Evolutionary conservation across 2,797 vertebrate genomes (phyloP).

Genomic region (Lates japonicus): DNA sequence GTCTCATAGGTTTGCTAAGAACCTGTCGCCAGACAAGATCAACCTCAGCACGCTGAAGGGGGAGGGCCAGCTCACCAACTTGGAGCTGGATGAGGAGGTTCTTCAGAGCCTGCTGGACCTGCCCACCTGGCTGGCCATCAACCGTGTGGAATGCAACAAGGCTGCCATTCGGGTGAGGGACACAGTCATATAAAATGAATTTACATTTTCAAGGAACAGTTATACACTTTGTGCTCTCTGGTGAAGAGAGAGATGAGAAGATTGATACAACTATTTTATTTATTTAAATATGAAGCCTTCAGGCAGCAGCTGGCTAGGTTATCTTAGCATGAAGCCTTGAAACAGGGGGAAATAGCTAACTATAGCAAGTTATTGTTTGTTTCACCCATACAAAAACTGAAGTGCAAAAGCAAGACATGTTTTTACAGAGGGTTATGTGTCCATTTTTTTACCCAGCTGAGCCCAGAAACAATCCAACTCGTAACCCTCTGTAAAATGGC

Average conservation of each 20-base stretch:
- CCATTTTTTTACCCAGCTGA: not conserved
- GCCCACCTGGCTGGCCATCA: constrained; percentile 99
- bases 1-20: constrained; percentile 93
- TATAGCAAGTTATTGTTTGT: not conserved
- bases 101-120: constrained; percentile 98
- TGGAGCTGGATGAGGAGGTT: constrained; percentile 98
- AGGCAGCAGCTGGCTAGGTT: not conserved
- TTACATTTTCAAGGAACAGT: not conserved
- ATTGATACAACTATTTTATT: not conserved
- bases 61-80: constrained; percentile 96
- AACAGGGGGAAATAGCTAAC: not conserved
- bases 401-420: not conserved
- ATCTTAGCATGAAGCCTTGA: not conserved
- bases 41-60: constrained; percentile 98
- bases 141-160: constrained; percentile 97
- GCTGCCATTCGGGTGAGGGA: constrained; percentile 95
- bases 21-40: constrained; percentile 99
- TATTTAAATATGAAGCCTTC: not conserved
- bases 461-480: not conserved
- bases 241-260: not conserved
- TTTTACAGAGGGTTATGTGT: not conserved
- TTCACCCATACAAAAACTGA: not conserved
- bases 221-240: not conserved
- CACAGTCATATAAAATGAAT: not conserved
- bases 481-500: not conserved